Percentiles rank a stretch among this genome's conserved stretches.
Conservation (phyloP, 1,140 invertebrate genomes). For the Diprion similis region DNA sequence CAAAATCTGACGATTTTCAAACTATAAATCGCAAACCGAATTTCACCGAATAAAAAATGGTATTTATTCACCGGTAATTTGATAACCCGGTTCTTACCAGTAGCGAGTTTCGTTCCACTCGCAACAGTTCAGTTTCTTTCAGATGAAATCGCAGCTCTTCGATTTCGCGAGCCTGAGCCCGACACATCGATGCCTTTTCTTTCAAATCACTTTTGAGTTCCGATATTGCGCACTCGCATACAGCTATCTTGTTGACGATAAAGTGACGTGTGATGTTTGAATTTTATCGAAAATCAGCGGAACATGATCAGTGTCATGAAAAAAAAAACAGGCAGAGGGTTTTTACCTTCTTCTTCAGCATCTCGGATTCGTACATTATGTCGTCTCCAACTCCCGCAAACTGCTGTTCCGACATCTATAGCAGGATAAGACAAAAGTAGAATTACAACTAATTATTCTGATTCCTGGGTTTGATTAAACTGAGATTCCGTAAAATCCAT, state of each 20-base stretch:
- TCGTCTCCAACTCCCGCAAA: slow-evolving; percentile 22
- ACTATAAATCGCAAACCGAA: no score
- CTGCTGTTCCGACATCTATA: slow-evolving; percentile 30
- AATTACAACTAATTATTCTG: slow-evolving; percentile 17
- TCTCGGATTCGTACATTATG: slow-evolving; percentile 25
- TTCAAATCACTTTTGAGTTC: slow-evolving; percentile 31
- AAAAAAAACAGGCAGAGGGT: background rate
- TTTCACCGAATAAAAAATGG: no score
- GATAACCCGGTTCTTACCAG: slow-evolving; percentile 16
- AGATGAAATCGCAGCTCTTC: slow-evolving; percentile 23
- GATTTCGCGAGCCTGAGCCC: slow-evolving; percentile 34
- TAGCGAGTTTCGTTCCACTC: slow-evolving; percentile 29
- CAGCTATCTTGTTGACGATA: slow-evolving; percentile 26
- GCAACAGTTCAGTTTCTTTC: slow-evolving; percentile 26
- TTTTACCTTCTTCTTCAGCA: slow-evolving; percentile 35
- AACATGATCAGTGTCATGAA: background rate
- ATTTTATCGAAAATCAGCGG: no score
- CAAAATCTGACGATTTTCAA: no score
- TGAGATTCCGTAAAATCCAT: slow-evolving; percentile 20
- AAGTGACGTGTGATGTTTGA: background rate
- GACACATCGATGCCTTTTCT: slow-evolving; percentile 30
- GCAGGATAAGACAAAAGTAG: slow-evolving; percentile 11
- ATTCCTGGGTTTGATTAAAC: no score
- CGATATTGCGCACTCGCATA: slow-evolving; percentile 25
- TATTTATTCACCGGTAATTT: no score